Evolutionary conservation across 2,797 vertebrate species (phyloP), one percentile per base, ranked within the genome.

Genomic region (Intellagama lesueurii): DNA sequence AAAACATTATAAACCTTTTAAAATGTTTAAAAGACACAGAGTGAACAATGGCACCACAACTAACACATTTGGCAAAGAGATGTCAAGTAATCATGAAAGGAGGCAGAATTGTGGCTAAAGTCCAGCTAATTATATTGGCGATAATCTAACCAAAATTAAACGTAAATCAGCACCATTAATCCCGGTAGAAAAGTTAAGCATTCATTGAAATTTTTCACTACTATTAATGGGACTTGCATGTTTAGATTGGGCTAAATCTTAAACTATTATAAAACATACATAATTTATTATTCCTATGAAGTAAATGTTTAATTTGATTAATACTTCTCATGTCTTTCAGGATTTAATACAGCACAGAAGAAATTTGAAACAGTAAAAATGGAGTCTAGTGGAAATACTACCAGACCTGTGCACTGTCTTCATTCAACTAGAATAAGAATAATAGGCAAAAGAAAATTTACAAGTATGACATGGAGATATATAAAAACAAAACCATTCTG

Each of bases 241-340:
- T 28, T 79, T 70, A 1, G 28, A 32, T 72, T 83, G 66, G n/a
- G 16, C 28, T 60, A 1, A 16, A 12, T 84, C 1, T 11, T 40
- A 80, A 85, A 64, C 52, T 44, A 79, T 64, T 77, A 28, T 69
- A 87, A 92, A 92, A 90, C 2, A 11, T n/a, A 3, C 86, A 3
- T 77, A 89, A 72, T 12, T 22, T 90, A 86, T 5, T 79, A n/a
- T 32, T 60, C 52, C 87, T 9, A 77, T 7, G 88, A 14, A 1
- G 78, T 82, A 82, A 83, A 52, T 22, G 4, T 22, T 87, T 5
- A 78, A 68, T 7, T 5, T 68, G 40, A n/a, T 7, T 8, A 47
- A 68, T 40, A 75, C 35, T 17, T 52, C 83, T 56, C 7, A 11
- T 1, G 19, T 4, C 1, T 47, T 11, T 72, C 1, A 9, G 7